A percentile compares a stretch with the other conserved stretches of the same genome.
These are phyloP conservation scores for Carcina quercana DNA, from an alignment of 2,888 invertebrate genomes.

Conservation along the genomic window DNA sequence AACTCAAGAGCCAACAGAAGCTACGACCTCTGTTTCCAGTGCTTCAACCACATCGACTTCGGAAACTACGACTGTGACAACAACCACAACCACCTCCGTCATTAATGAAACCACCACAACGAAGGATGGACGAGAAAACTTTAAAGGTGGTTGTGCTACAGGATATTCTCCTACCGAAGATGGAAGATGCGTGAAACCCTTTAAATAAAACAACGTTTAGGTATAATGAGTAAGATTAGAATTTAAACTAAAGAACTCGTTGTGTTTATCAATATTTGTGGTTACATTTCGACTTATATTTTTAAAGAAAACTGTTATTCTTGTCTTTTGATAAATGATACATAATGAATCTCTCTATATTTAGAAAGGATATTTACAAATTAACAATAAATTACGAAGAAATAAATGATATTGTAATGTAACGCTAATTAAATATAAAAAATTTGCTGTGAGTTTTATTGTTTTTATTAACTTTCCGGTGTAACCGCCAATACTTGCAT, in stretches of 20 bases:
- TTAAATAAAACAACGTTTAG: no score
- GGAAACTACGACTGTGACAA: conserved; percentile 9
- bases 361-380: no score
- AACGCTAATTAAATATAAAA: background rate
- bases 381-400: no score
- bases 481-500: conserved; percentile 14
- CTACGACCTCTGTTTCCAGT: background rate
- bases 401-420: no score
- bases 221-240: no score
- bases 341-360: no score
- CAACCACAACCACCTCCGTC: conserved; percentile 8
- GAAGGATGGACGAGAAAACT: conserved; percentile 46
- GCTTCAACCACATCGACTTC: background rate
- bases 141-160: conserved; percentile 37
- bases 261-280: no score
- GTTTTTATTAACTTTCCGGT: conserved; percentile 9
- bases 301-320: no score
- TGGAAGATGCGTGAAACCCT: conserved; percentile 55
- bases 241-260: no score
- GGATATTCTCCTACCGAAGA: conserved; percentile 46
- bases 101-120: conserved; percentile 16
- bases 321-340: no score
- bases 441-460: background rate
- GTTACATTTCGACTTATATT: no score
- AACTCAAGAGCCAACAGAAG: background rate